Evolutionary conservation across 2,888 invertebrate genomes (phyloP).

Genomic region (Ectobius pallidus): DNA sequence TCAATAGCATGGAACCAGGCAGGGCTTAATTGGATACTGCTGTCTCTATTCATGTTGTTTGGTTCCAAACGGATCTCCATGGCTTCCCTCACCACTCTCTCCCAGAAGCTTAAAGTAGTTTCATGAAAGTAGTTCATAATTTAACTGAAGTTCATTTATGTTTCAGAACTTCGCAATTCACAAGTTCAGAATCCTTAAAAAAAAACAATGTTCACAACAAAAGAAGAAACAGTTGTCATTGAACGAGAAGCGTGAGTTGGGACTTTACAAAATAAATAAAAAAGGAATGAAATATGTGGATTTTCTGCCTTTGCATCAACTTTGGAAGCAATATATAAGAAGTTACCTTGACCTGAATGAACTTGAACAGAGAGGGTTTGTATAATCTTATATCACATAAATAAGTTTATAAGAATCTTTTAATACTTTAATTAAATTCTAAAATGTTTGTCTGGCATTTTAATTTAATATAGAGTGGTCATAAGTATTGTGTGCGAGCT

Average conservation of each 20-base stretch:
- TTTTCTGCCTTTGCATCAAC: slow-evolving; percentile 64
- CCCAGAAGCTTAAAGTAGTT: neutral
- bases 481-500: neutral
- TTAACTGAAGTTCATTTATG: neutral
- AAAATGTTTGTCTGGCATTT: neutral
- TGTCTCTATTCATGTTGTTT: too few relatives aligned
- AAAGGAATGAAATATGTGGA: slow-evolving; percentile 68
- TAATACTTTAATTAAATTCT: neutral
- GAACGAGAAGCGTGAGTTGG: slow-evolving; percentile 64
- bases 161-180: slow-evolving; percentile 17
- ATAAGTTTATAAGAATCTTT: neutral
- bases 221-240: slow-evolving; percentile 29
- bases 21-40: too few relatives aligned
- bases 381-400: slow-evolving; percentile 30
- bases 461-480: neutral
- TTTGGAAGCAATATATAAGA: slow-evolving; percentile 76
- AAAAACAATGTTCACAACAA: neutral
- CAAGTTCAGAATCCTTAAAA: slow-evolving; percentile 2
- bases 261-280: slow-evolving; percentile 67
- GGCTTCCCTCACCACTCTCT: too few relatives aligned
- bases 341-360: slow-evolving; percentile 60
- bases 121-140: too few relatives aligned
- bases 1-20: too few relatives aligned
- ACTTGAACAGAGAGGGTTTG: slow-evolving; percentile 42
- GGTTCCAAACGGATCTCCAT: too few relatives aligned